phyloP scores from a whole-genome alignment of 2,888 invertebrate species.

The Platycheirus rosarum region DNA sequence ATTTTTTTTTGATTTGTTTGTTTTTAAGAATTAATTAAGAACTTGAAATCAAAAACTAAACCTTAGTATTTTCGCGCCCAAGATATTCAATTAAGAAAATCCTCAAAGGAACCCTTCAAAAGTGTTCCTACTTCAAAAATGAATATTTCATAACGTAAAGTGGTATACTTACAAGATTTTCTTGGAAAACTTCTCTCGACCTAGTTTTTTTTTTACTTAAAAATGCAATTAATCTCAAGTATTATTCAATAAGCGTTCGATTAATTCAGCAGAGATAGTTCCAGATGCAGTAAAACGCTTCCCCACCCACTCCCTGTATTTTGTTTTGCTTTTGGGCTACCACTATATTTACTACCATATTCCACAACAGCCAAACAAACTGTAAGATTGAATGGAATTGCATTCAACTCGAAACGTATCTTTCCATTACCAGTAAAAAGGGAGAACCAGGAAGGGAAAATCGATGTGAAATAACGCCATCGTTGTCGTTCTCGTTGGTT shows the following conservation, averaged over 20 bases:
- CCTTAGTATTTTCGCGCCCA: constrained; percentile 11
- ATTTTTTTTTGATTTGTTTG: neutral
- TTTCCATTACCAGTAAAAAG: constrained; percentile 22
- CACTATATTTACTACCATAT: neutral
- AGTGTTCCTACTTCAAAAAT: constrained; percentile 9
- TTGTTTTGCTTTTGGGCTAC: neutral
- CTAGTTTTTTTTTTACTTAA: constrained; percentile 31
- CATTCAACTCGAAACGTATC: constrained; percentile 32
- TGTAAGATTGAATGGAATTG: constrained; percentile 36
- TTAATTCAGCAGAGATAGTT: constrained; percentile 42
- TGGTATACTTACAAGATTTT: constrained; percentile 27
- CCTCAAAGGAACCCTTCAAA: neutral
- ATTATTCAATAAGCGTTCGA: constrained; percentile 55
- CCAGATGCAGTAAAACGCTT: constrained; percentile 37
- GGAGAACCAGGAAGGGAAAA: neutral
- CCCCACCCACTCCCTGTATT: neutral
- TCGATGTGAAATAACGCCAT: constrained; percentile 13
- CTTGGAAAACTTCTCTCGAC: constrained; percentile 40
- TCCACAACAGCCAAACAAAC: neutral
- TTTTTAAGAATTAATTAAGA: constrained; percentile 54
- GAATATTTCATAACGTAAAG: constrained; percentile 47
- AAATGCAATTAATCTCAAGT: constrained; percentile 66
- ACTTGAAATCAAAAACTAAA: constrained; percentile 51
- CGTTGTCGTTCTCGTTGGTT: constrained; percentile 16
- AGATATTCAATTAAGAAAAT: neutral